Base-by-base conservation (phyloP, 2,888 invertebrate species). In the Stenchaetothrips biformis region DNA sequence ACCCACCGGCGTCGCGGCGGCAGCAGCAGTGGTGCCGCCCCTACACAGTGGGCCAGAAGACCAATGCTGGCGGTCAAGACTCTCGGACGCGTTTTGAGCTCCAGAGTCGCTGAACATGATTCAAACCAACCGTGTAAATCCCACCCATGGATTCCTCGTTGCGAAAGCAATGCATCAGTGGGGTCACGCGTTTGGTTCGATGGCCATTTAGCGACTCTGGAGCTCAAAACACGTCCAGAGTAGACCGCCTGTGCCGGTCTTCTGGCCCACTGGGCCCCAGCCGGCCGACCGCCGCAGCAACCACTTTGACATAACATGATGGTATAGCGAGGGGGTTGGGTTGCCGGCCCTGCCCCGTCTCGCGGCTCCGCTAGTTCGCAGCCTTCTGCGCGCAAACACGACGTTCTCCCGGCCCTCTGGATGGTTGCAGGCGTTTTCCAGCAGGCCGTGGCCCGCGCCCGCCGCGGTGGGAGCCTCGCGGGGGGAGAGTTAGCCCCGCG, bases 251-350 rank as follows among this genome's bases (percentile, higher is more conserved):
- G n/a, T n/a, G n/a, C n/a, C n/a, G n/a, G n/a, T n/a, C n/a, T n/a
- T n/a, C n/a, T n/a, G n/a, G n/a, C n/a, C n/a, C n/a, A n/a, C n/a
- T n/a, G 13, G 53, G 53, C 53, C 53, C 53, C 53, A 11, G 67
- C 7, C 37, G 21, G 25, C 21, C 67, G 25, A 25, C 67, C 67
- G 25, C 67, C 11, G 67, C 67, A 21, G 67, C 67, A 74, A 74
- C 67, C 67, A 74, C 67, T 74, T 74, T 74, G 67, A 74, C 67
- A 74, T 74, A 74, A 74, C 67, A 74, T 74, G 67, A 74, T 74
- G 67, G 67, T 74, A 21, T 25, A 11, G 67, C 67, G 67, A 74
- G 67, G 67, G 53, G 67, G 67, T 21, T 74, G 21, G 67, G 67
- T 21, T 74, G 67, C 67, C 67, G 25, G 67, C 67, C 67, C 67